phyloP scores from a whole-genome alignment of 2,113 vertebrate species.

The Bungarus multicinctus region DNA sequence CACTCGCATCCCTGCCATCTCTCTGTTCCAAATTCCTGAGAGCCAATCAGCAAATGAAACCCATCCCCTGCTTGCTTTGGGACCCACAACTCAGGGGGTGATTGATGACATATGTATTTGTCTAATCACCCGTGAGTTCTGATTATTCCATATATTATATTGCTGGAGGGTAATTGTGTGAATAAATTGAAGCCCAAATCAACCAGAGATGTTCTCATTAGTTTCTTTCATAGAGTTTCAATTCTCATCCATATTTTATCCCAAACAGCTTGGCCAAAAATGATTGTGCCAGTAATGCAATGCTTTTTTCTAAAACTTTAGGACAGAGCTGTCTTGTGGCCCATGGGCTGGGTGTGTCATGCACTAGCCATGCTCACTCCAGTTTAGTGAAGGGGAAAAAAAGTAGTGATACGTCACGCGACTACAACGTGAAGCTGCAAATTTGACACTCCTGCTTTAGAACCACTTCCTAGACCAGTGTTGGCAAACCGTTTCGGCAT shows the following conservation, averaged over 20 bases:
- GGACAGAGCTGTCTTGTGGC: background rate
- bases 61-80: slow-evolving; percentile 41
- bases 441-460: too few relatives aligned
- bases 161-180: slow-evolving; percentile 44
- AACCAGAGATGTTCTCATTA: slow-evolving; percentile 48
- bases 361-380: too few relatives aligned
- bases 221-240: slow-evolving; percentile 50
- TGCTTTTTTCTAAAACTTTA: slow-evolving; percentile 29
- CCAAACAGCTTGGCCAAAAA: slow-evolving; percentile 53
- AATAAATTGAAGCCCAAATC: slow-evolving; percentile 60
- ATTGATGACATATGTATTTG: slow-evolving; percentile 54
- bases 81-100: slow-evolving; percentile 35
- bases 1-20: slow-evolving; percentile 53
- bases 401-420: too few relatives aligned
- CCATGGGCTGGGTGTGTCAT: too few relatives aligned
- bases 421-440: too few relatives aligned
- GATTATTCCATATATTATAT: slow-evolving; percentile 55
- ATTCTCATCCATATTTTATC: slow-evolving; percentile 53
- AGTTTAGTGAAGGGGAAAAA: too few relatives aligned
- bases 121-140: slow-evolving; percentile 58
- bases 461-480: too few relatives aligned
- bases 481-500: too few relatives aligned
- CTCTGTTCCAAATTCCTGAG: slow-evolving; percentile 44
- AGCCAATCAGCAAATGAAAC: slow-evolving; percentile 61
- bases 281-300: slow-evolving; percentile 28